Evolutionary conservation across 2,797 vertebrate species (phyloP), one percentile per base, ranked within the genome.

Genomic region (Poeciliopsis infans): DNA sequence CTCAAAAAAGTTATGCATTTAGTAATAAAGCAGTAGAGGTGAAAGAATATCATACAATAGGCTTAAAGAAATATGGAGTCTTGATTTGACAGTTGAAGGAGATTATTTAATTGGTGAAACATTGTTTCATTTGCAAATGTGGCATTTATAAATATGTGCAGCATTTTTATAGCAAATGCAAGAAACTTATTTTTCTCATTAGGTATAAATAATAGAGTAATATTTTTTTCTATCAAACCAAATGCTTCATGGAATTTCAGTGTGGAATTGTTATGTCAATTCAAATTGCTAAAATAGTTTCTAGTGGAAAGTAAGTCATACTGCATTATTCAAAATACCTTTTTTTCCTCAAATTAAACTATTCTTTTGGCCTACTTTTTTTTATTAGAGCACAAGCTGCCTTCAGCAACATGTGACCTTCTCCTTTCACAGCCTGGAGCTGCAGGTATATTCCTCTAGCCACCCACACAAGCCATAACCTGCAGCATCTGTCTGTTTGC

Each of bases 261-360:
- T 71, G 7, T 13, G 28, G 15, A 71, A 71, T 7, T 45, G 43
- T 7, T 16, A 5, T n/a, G 39, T 45, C 43, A 61, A 33, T 61
- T 16, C 2, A 71, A 71, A 68, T 77, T 0, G 39, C n/a, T 31
- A 80, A 10, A 55, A 64, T 79, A 79, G 88, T 81, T 89, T 90
- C 91, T 92, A 85, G 90, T 93, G 91, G 86, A 83, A 61, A 18
- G 74, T 2, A 82, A 74, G 77, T 66, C 31, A 79, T 31, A 39
- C 72, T 87, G 43, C 76, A 85, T 74, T 20, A 75, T 25, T 74
- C 18, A 41, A 43, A 76, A 74, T 13, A 64, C 1, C 1, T 33
- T 59, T 70, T 70, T 41, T 55, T 74, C 1, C 43, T 28, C 12
- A 53, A 6, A 51, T 33, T 76, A 68, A 77, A 39, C 71, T 57